phyloP scores from a whole-genome alignment of 2,888 invertebrate species.

The Dolichomitus sp. region DNA sequence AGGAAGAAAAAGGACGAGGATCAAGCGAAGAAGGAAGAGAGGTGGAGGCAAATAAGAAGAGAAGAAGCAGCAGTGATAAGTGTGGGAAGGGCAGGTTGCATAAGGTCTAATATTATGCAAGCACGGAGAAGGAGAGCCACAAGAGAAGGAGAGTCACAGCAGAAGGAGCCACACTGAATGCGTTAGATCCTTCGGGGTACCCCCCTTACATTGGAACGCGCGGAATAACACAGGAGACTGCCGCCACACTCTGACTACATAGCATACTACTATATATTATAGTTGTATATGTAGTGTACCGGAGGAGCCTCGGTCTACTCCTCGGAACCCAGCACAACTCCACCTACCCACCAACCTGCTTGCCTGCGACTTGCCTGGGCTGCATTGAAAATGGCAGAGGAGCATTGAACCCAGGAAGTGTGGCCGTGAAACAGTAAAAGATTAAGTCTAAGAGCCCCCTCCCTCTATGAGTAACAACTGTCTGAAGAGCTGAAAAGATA shows the following conservation, averaged over 20 bases:
- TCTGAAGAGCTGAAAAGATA: slow-evolving; percentile 31
- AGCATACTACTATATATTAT: slow-evolving; percentile 28
- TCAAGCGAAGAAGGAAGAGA: slow-evolving; percentile 24
- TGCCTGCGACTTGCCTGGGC: slow-evolving; percentile 70
- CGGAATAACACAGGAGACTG: slow-evolving; percentile 74
- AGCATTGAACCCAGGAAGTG: slow-evolving; percentile 85
- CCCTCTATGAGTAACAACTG: slow-evolving; percentile 29
- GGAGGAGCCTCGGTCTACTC: slow-evolving; percentile 73
- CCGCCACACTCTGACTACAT: slow-evolving; percentile 39
- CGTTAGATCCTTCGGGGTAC: slow-evolving; percentile 77
- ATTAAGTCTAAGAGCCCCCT: slow-evolving; percentile 77
- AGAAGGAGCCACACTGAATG: slow-evolving; percentile 75
- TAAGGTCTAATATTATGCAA: slow-evolving; percentile 85
- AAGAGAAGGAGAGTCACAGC: slow-evolving; percentile 41
- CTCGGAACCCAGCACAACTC: slow-evolving; percentile 70
- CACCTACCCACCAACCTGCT: slow-evolving; percentile 68
- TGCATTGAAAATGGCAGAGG: slow-evolving; percentile 81
- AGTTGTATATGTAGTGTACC: slow-evolving; percentile 42
- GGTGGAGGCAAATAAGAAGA: slow-evolving; percentile 61
- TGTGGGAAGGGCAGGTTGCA: slow-evolving; percentile 86
- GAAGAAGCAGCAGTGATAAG: slow-evolving; percentile 83
- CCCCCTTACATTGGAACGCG: slow-evolving; percentile 77
- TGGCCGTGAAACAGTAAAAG: slow-evolving; percentile 83
- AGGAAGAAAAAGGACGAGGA: slow-evolving; percentile 50
- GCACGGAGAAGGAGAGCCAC: slow-evolving; percentile 70